Conservation (phyloP, 2,888 invertebrate species). For the Oscheius sp. region DNA sequence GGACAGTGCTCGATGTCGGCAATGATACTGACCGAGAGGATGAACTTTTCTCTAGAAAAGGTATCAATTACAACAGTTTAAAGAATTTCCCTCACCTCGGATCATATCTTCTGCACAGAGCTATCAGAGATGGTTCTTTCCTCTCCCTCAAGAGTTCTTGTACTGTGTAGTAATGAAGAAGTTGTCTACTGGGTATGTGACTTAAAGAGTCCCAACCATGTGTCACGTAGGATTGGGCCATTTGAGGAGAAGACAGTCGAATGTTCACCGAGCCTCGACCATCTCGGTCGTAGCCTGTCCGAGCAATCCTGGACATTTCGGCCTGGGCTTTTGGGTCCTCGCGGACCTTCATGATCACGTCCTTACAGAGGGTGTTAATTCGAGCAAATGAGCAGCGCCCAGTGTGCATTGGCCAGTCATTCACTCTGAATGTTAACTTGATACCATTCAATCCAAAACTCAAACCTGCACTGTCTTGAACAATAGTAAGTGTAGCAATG, state of each 20-base stretch:
- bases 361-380: slow-evolving; percentile 87
- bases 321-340: slow-evolving; percentile 77
- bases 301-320: slow-evolving; percentile 84
- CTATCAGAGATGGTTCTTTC: slow-evolving; percentile 70
- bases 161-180: slow-evolving; percentile 72
- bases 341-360: slow-evolving; percentile 76
- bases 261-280: slow-evolving; percentile 88
- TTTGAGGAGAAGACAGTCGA: slow-evolving; percentile 87
- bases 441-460: neutral
- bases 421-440: slow-evolving; percentile 79
- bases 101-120: slow-evolving; percentile 89
- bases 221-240: slow-evolving; percentile 73
- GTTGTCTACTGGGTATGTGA: slow-evolving; percentile 75
- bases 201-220: slow-evolving; percentile 83
- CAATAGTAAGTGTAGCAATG: slow-evolving; percentile 95
- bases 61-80: neutral
- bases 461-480: slow-evolving; percentile 76
- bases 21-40: slow-evolving; percentile 78
- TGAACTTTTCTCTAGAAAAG: slow-evolving; percentile 83
- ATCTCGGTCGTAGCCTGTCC: slow-evolving; percentile 85
- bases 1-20: slow-evolving; percentile 74
- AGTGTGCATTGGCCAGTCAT: slow-evolving; percentile 86
- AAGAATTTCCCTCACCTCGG: slow-evolving; percentile 51
- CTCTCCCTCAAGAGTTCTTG: slow-evolving; percentile 58
- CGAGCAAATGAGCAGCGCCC: slow-evolving; percentile 90